Evolutionary conservation across 2,797 vertebrate species (phyloP).

Genomic region (Etheostoma nigrum): DNA sequence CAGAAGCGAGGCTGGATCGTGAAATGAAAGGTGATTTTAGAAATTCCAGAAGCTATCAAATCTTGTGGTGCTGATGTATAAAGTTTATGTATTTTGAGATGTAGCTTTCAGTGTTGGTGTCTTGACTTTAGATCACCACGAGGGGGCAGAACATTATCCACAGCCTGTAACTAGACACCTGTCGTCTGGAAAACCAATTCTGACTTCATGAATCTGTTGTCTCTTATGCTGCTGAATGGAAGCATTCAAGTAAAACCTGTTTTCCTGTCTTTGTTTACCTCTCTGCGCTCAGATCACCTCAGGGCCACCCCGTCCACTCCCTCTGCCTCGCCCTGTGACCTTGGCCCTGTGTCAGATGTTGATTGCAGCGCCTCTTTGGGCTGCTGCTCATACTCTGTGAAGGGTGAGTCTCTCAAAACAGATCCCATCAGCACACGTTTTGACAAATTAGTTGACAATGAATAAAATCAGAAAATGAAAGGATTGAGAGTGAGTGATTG

Average conservation of each 20-base stretch:
- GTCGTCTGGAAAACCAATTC: neutral
- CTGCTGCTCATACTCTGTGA: slow-evolving; percentile 44
- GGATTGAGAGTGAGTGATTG: neutral
- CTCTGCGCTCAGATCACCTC: slow-evolving; percentile 26
- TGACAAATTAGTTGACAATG: neutral
- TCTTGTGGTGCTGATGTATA: neutral
- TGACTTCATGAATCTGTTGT: neutral
- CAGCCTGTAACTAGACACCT: slow-evolving; percentile 23
- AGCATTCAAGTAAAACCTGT: neutral
- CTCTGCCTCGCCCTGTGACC: slow-evolving; percentile 39
- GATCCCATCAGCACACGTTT: slow-evolving; percentile 29
- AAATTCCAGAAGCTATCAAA: neutral
- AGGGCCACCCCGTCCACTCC: neutral
- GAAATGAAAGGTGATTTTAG: slow-evolving; percentile 36
- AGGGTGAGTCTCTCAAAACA: slow-evolving; percentile 29
- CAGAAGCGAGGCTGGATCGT: neutral
- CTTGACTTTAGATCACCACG: slow-evolving; percentile 31
- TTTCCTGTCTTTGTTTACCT: slow-evolving; percentile 11
- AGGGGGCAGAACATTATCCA: slow-evolving; percentile 32
- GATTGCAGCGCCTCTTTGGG: slow-evolving; percentile 22
- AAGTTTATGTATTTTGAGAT: neutral
- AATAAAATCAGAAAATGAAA: neutral
- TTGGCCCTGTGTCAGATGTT: slow-evolving; percentile 27
- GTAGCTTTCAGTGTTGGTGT: neutral
- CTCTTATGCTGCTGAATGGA: slow-evolving; percentile 7